phyloP scores from a whole-genome alignment of 1,140 invertebrate species.

The Pentalonia nigronervosa region DNA sequence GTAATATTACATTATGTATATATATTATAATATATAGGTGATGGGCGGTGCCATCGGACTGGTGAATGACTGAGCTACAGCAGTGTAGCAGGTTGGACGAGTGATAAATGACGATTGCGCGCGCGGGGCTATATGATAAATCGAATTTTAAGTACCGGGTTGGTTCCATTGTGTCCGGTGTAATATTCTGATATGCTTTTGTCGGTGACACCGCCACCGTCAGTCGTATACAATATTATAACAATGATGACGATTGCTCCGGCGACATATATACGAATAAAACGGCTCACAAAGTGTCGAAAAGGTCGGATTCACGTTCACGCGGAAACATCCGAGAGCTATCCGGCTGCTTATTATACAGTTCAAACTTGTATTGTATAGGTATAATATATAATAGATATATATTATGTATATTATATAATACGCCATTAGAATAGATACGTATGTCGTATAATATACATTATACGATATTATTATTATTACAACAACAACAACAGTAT shows the following conservation, averaged over 20 bases:
- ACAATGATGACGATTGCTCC: background rate
- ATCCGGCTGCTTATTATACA: too few relatives aligned
- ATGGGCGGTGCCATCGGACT: background rate
- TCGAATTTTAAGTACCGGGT: conserved; percentile 35
- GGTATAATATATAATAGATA: background rate
- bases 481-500: background rate
- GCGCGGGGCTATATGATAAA: conserved; percentile 30
- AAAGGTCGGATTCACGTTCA: background rate
- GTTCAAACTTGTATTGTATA: background rate
- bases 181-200: conserved; percentile 10
- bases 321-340: background rate
- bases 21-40: background rate
- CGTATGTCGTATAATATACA: background rate
- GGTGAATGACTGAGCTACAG: background rate
- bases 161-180: conserved; percentile 37
- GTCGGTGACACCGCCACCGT: conserved; percentile 6
- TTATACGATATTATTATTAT: background rate
- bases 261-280: background rate
- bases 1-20: background rate
- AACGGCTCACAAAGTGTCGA: background rate
- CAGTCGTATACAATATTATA: conserved; percentile 9
- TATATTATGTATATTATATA: background rate
- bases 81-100: background rate
- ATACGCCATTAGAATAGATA: background rate
- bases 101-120: conserved; percentile 36